These are phyloP conservation scores for Perca fluviatilis DNA, from an alignment of 2,113 vertebrate genomes.

Conservation along the genomic window DNA sequence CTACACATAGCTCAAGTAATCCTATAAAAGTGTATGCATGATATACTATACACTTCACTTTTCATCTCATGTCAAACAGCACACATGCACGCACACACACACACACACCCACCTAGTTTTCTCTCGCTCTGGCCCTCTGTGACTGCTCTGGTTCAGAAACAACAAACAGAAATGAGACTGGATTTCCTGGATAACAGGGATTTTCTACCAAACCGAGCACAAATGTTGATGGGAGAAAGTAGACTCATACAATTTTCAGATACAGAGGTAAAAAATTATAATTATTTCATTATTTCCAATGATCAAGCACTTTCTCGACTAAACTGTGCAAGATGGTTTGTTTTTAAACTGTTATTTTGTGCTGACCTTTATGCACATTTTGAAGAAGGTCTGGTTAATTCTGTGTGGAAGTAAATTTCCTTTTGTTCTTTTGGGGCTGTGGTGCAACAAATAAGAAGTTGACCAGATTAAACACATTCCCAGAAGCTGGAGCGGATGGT, in stretches of 20 bases:
- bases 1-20: conserved; percentile 48
- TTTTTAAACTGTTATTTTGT: conserved; percentile 28
- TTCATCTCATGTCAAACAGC: conserved; percentile 37
- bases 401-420: background rate
- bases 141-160: conserved; percentile 26
- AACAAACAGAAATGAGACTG: conserved; percentile 11
- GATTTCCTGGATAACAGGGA: conserved; percentile 33
- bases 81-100: background rate
- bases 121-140: background rate
- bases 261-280: conserved; percentile 19
- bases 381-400: background rate
- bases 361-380: conserved; percentile 39
- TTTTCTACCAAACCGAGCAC: conserved; percentile 44
- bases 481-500: conserved; percentile 9
- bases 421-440: conserved; percentile 1
- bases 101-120: conserved; percentile 12
- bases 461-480: conserved; percentile 13
- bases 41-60: conserved; percentile 31
- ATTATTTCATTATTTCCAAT: background rate
- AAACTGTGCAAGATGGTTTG: conserved; percentile 34
- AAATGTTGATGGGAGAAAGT: conserved; percentile 3
- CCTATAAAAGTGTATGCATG: conserved; percentile 53
- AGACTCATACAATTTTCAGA: background rate
- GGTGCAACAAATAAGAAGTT: background rate
- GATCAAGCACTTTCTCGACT: conserved; percentile 48